Percentiles rank a stretch among this genome's conserved stretches.
These are phyloP conservation scores for Papilio protenor DNA, from an alignment of 2,888 invertebrate species.

Conservation along the genomic window DNA sequence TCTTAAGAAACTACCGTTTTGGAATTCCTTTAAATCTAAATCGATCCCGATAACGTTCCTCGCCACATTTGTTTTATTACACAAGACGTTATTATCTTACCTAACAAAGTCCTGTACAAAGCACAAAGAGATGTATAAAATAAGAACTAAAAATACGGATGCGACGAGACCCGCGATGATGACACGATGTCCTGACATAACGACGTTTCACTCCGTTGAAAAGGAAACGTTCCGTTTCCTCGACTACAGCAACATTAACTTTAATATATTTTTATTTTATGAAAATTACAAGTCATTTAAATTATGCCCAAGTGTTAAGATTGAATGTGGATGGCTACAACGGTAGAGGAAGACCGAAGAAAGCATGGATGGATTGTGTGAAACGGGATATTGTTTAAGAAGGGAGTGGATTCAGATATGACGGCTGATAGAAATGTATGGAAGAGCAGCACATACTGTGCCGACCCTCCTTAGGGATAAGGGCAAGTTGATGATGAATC, in stretches of 20 bases:
- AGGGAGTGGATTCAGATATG: too few relatives aligned
- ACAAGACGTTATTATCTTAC: conserved; percentile 12
- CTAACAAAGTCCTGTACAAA: conserved; percentile 24
- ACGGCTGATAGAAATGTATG: too few relatives aligned
- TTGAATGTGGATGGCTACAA: too few relatives aligned
- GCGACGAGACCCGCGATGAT: conserved; percentile 46
- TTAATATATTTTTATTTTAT: conserved; percentile 19
- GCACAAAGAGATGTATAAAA: conserved; percentile 10
- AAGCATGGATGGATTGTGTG: too few relatives aligned
- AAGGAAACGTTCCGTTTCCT: conserved; percentile 42
- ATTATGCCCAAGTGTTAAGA: neutral
- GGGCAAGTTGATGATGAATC: too few relatives aligned
- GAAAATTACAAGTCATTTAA: conserved; percentile 11
- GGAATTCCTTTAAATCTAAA: conserved; percentile 42
- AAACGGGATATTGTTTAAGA: too few relatives aligned
- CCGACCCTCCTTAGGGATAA: too few relatives aligned
- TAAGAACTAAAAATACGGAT: conserved; percentile 42
- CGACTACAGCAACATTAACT: conserved; percentile 1
- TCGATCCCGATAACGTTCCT: conserved; percentile 42
- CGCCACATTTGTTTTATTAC: conserved; percentile 41
- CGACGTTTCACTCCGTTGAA: conserved; percentile 49
- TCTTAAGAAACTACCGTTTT: conserved; percentile 38
- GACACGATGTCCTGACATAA: conserved; percentile 48
- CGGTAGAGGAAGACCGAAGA: too few relatives aligned
- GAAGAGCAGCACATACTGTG: too few relatives aligned